phyloP scores from a whole-genome alignment of 2,888 invertebrate species.

The Achlya flavicornis region DNA sequence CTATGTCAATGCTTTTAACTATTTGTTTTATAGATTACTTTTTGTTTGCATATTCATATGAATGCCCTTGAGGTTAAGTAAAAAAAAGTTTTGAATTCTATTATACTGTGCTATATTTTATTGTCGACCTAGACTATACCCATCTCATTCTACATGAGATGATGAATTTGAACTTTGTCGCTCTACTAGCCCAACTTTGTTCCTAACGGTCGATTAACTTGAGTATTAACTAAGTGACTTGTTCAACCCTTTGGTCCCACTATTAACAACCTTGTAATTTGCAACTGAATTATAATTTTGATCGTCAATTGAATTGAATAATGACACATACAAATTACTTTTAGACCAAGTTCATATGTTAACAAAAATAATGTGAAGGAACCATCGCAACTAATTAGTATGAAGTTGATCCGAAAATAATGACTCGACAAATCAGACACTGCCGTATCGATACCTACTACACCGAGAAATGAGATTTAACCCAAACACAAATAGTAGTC shows the following conservation, averaged over 20 bases:
- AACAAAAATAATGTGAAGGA: too few species aligned
- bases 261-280: slow-evolving; percentile 33
- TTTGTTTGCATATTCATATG: too few species aligned
- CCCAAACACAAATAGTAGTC: slow-evolving; percentile 51
- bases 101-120: background rate
- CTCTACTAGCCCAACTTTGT: slow-evolving; percentile 32
- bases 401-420: background rate
- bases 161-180: slow-evolving; percentile 35
- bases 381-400: background rate
- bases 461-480: slow-evolving; percentile 30
- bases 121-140: background rate
- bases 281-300: slow-evolving; percentile 33
- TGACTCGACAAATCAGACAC: background rate
- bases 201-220: slow-evolving; percentile 30
- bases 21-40: too few species aligned
- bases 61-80: background rate
- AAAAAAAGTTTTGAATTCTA: background rate
- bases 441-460: background rate
- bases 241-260: slow-evolving; percentile 26
- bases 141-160: slow-evolving; percentile 22
- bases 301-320: slow-evolving; percentile 15
- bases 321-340: background rate
- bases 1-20: too few species aligned
- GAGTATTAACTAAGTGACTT: slow-evolving; percentile 39
- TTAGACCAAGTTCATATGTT: background rate